Evolutionary conservation across 2,113 vertebrate species (phyloP), one percentile per base, ranked within the genome.

Genomic region (Thymallus thymallus): DNA sequence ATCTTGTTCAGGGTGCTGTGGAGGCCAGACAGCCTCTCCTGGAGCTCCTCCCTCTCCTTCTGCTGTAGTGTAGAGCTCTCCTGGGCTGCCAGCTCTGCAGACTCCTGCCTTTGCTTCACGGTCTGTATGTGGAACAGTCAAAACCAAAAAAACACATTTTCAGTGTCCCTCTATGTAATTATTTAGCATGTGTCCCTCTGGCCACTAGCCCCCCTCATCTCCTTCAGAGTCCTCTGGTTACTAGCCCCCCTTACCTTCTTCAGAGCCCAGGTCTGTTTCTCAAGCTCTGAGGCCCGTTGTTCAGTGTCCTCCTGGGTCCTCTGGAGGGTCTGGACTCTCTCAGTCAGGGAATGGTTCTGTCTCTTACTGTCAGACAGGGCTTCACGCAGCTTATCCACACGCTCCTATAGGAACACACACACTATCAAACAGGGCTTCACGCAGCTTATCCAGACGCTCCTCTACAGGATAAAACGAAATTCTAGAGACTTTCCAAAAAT

Each of bases 301-400:
- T 92, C 87, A 0, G 74, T 76, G 26, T 92, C 82, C n/a, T 90
- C 82, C 4, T 90, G 89, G 30, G 76, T 82, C 64, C 80, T 85
- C 68, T 93, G 87, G 66, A 92, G 85, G 73, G 56, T 85, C 76
- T 88, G 89, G 45, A 74, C 80, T 20, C 84, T 84, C 76, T 91
- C 86, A 4, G 82, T 82, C 71, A 93, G 89, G 24, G 61, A 70
- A 58, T 90, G 88, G 79, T 89, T 91, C 74, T 91, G 91, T 78
- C 79, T 89, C 78, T 93, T 92, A 75, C 86, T 90, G n/a, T 93
- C 90, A 9, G 88, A 87, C 32, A 95, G 88, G 9, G 84, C 69
- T 24, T 89, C 88, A 24, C 76, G 81, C 26, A 86, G 83, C 4
- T 88, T 74, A 76, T 93, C 94, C 78, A 94, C 69, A n/a, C 77